Evolutionary conservation across 2,113 vertebrate species (phyloP).

Genomic region (Carollia perspicillata): DNA sequence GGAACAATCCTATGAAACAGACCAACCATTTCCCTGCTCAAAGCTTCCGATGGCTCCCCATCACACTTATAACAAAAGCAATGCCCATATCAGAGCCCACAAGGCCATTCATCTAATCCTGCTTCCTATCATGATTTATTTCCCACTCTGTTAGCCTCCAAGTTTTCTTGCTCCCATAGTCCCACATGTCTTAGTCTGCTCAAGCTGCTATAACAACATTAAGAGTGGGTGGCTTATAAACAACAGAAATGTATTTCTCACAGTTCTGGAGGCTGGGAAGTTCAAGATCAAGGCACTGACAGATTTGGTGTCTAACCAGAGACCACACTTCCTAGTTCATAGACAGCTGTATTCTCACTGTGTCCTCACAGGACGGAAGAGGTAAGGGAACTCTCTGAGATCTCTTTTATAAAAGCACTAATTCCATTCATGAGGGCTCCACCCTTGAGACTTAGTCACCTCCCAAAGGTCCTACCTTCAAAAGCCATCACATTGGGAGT

Average conservation of each 20-base stretch:
- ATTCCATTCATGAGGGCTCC: too few species aligned
- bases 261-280: too few species aligned
- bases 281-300: too few species aligned
- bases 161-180: not conserved
- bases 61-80: not conserved
- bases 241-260: not conserved
- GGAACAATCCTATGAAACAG: not conserved
- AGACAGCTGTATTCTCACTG: not conserved
- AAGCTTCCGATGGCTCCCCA: not conserved
- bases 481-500: too few species aligned
- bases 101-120: not conserved
- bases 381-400: not conserved
- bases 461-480: too few species aligned
- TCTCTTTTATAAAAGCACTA: too few species aligned
- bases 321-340: not conserved
- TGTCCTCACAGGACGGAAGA: not conserved
- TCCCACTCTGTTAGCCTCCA: not conserved
- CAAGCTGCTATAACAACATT: not conserved
- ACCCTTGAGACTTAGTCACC: too few species aligned
- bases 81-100: fast-evolving
- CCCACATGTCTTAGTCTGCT: not conserved
- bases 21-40: not conserved
- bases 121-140: not conserved
- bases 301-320: not conserved
- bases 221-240: not conserved